These are phyloP conservation scores for Hydropotes inermis DNA, from an alignment of 2,113 vertebrate genomes.

Conservation along the genomic window DNA sequence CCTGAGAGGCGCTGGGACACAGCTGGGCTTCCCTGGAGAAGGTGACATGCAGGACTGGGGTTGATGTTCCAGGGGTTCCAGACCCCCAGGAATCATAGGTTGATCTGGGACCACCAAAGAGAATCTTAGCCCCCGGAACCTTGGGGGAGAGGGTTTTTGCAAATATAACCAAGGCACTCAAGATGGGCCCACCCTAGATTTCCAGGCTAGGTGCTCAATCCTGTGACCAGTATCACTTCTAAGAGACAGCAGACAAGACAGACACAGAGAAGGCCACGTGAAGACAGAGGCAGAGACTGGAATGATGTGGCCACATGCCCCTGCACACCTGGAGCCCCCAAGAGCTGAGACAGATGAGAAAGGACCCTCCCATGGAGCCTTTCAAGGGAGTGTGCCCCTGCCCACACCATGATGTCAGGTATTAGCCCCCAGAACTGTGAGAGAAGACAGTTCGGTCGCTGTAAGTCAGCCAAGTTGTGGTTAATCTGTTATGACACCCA, in stretches of 20 bases:
- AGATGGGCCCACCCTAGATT: background rate
- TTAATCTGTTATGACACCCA: background rate
- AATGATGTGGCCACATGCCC: rapidly evolving
- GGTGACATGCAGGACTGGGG: background rate
- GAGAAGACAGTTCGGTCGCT: background rate
- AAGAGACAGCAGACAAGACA: background rate
- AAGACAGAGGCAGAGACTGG: background rate
- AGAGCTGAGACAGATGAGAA: background rate
- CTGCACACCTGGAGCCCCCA: background rate
- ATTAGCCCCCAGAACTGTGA: background rate
- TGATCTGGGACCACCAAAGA: background rate
- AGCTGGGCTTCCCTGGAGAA: background rate
- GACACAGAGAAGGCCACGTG: background rate
- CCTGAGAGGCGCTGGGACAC: background rate
- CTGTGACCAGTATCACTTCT: background rate
- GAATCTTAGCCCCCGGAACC: too few relatives aligned
- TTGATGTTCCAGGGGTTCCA: background rate
- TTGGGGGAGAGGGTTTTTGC: background rate
- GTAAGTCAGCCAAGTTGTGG: background rate
- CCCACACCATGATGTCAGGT: background rate
- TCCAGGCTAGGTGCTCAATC: background rate
- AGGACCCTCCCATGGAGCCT: rapidly evolving
- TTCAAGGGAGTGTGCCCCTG: rapidly evolving
- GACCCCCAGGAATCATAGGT: background rate
- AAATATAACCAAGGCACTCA: background rate